A percentile compares a stretch with the other conserved stretches of the same genome.
These are phyloP conservation scores for Lycodopsis pacificus DNA, from an alignment of 2,797 vertebrate genomes.

Conservation along the genomic window DNA sequence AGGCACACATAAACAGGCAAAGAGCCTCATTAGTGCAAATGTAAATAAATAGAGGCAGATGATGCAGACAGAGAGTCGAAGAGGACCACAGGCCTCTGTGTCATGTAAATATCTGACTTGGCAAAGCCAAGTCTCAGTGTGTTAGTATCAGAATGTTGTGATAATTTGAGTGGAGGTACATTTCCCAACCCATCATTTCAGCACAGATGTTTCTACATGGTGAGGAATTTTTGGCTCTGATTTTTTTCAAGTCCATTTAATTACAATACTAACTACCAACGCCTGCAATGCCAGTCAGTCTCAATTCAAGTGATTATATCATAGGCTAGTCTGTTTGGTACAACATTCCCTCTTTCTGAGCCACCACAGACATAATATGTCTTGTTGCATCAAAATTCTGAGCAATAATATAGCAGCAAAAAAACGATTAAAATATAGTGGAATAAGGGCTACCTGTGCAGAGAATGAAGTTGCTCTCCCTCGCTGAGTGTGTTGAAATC, in stretches of 20 bases:
- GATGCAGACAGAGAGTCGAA: slow-evolving; percentile 31
- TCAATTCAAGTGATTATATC: background rate
- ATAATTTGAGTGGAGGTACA: slow-evolving; percentile 7
- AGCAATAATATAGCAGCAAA: background rate
- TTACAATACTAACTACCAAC: background rate
- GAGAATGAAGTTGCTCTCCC: background rate
- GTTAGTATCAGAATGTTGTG: slow-evolving; percentile 33
- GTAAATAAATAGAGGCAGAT: slow-evolving; percentile 59
- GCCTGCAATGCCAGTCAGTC: background rate
- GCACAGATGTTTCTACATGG: background rate
- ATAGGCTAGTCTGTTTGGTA: background rate
- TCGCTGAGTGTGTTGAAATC: no score
- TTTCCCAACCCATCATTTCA: background rate
- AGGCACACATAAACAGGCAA: slow-evolving; percentile 46
- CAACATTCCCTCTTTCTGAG: background rate
- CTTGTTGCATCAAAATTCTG: background rate
- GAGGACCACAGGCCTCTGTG: slow-evolving; percentile 26
- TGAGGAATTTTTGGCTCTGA: background rate
- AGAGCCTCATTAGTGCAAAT: slow-evolving; percentile 55
- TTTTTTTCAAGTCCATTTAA: background rate
- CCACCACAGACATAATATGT: background rate
- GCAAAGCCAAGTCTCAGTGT: slow-evolving; percentile 33
- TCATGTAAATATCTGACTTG: slow-evolving; percentile 50
- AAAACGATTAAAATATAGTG: background rate
- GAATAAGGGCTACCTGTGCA: background rate